A percentile compares a stretch with the other conserved stretches of the same genome.
Evolutionary conservation across 2,888 invertebrate genomes (phyloP).

Genomic region (Erynnis tages): DNA sequence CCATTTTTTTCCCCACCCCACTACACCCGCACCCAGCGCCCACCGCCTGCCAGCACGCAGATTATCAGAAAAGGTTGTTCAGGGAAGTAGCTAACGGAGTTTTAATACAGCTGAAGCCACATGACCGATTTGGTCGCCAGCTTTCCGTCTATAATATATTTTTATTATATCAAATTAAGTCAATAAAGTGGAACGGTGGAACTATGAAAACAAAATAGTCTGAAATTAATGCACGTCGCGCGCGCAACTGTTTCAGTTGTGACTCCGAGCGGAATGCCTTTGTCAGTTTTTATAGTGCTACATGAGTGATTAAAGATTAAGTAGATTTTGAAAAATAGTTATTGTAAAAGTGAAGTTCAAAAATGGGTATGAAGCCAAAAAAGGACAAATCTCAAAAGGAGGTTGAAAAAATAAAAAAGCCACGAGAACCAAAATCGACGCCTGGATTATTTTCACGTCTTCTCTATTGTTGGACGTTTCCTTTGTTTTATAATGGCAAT

Average conservation of each 20-base stretch:
- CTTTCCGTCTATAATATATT: too few relatives aligned
- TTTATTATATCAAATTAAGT: slow-evolving; percentile 16
- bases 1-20: too few relatives aligned
- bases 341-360: neutral
- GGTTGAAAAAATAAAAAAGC: slow-evolving; percentile 32
- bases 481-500: slow-evolving; percentile 88
- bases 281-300: neutral
- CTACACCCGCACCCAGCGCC: too few relatives aligned
- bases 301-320: slow-evolving; percentile 7
- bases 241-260: slow-evolving; percentile 17
- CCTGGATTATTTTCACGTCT: slow-evolving; percentile 81
- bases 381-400: slow-evolving; percentile 36
- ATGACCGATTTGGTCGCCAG: too few relatives aligned
- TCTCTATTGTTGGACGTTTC: slow-evolving; percentile 88
- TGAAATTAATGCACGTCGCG: slow-evolving; percentile 27
- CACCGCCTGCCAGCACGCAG: too few relatives aligned
- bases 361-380: slow-evolving; percentile 32
- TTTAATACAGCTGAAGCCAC: too few relatives aligned
- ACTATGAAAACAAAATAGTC: slow-evolving; percentile 19
- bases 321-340: neutral
- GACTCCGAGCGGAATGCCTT: neutral
- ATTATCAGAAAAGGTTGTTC: too few relatives aligned
- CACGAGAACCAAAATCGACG: slow-evolving; percentile 42
- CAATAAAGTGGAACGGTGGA: slow-evolving; percentile 28
- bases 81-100: too few relatives aligned